Conservation (phyloP, 2,113 vertebrate genomes). For the Trinectes maculatus region DNA sequence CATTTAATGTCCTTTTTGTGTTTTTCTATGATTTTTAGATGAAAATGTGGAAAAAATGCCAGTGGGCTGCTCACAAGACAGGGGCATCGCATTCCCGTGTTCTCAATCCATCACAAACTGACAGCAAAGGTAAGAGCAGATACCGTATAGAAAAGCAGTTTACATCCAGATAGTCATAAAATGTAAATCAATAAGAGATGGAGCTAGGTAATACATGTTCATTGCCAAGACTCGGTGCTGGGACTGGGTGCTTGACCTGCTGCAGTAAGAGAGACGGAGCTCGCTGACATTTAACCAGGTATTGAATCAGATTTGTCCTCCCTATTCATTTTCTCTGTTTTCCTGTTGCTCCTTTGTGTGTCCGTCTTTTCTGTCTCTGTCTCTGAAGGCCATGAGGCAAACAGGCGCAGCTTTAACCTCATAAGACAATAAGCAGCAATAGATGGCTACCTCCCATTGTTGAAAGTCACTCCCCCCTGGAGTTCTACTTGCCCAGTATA, state of each 20-base stretch:
- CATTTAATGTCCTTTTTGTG: not conserved
- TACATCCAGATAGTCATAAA: constrained; percentile 59
- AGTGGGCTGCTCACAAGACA: not conserved
- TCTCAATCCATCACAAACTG: constrained; percentile 5
- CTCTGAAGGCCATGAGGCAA: constrained; percentile 74
- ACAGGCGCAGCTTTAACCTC: constrained; percentile 73
- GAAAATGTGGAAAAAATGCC: constrained; percentile 31
- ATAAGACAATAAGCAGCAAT: constrained; percentile 81
- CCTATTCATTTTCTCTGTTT: constrained; percentile 65
- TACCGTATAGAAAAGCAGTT: constrained; percentile 46
- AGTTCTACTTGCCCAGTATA: constrained; percentile 86
- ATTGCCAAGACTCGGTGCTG: constrained; percentile 70
- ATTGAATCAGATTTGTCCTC: constrained; percentile 80
- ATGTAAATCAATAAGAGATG: constrained; percentile 81
- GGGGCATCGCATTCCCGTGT: not conserved
- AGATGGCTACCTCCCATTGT: constrained; percentile 79
- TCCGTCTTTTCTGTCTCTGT: constrained; percentile 38
- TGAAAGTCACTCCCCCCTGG: constrained; percentile 79
- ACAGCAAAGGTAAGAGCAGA: constrained; percentile 47
- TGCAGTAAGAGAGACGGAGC: constrained; percentile 55
- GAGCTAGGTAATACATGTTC: constrained; percentile 77
- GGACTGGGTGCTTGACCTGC: constrained; percentile 76
- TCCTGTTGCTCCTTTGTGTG: constrained; percentile 42
- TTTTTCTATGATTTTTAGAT: not conserved
- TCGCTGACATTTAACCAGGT: constrained; percentile 73